Base-by-base conservation (phyloP, 2,888 invertebrate species). In the Crocallis elinguaria region DNA sequence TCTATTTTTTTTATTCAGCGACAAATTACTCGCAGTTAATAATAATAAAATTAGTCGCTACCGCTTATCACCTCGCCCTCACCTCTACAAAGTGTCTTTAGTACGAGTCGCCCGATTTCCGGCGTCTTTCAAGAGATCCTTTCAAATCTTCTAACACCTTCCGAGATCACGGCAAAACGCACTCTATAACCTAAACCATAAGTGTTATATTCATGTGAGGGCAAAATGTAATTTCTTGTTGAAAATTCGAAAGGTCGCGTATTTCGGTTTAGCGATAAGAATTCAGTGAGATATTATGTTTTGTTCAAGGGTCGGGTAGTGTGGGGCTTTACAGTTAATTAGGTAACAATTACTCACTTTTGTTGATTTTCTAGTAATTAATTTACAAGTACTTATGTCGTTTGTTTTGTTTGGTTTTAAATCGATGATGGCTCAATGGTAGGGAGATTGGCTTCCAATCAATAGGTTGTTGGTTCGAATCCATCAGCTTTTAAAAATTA, bases 101-200 rank as follows among this genome's bases (percentile, higher is more conserved):
- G 68, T 67, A 73, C 71, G 69, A 72, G 65, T 73, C 73, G 60
- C 64, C 75, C 75, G 79, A 79, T 79, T 79, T 77, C 79, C 78
- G 74, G 62, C 70, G 73, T 69, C 77, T 75, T 77, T 73, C 67
- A 66, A 46, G 60, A 69, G 69, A 75, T 75, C 61, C 63, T 66
- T 57, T 62, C 58, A 63, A 61, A 61, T 60, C 55, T 57, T 21
- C 48, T 43, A 42, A 49, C 62, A 55, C 52, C 55, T 45, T 19
- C 12, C 12, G 1, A 35, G 8, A 25, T 16, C 41, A 41, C 33
- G 5, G 43, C 5, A 51, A 45, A 46, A 16, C 13, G 13, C 5
- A 3, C 46, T 30, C 11, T 56, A 49, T 36, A 4, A 8, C 3
- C 1, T 5, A 5, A 1, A n/a, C 1, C 0, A 13, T 48, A 54